Percentiles rank a stretch among this genome's conserved stretches.
phyloP scores from a whole-genome alignment of 2,797 vertebrate species.

The Protonibea diacanthus region DNA sequence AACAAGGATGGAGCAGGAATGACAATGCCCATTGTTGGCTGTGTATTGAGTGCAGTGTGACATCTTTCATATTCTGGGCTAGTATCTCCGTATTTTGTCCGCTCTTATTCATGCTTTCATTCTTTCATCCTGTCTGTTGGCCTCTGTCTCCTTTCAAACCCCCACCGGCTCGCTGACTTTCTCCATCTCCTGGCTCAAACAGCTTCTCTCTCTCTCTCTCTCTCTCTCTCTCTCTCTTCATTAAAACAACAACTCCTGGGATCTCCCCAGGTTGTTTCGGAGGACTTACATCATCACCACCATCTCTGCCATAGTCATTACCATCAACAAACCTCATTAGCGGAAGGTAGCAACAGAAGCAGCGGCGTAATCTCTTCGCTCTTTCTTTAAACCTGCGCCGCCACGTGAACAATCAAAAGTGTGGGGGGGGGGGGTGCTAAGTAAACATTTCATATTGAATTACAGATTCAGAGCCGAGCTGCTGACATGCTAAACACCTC shows the following conservation, averaged over 20 bases:
- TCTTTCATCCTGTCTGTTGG: slow-evolving; percentile 57
- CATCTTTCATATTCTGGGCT: slow-evolving; percentile 69
- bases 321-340: slow-evolving; percentile 75
- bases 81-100: slow-evolving; percentile 56
- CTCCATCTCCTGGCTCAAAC: slow-evolving; percentile 28
- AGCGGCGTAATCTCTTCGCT: slow-evolving; percentile 37
- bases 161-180: slow-evolving; percentile 15
- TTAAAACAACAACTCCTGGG: slow-evolving; percentile 76
- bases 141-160: slow-evolving; percentile 39
- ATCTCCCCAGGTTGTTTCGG: slow-evolving; percentile 80
- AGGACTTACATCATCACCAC: slow-evolving; percentile 81
- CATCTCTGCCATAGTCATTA: slow-evolving; percentile 71
- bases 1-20: slow-evolving; percentile 69
- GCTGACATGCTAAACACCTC: slow-evolving; percentile 71
- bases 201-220: slow-evolving; percentile 40
- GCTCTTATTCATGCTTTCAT: slow-evolving; percentile 62
- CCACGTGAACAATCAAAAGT: slow-evolving; percentile 59
- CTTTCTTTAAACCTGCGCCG: slow-evolving; percentile 50
- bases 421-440: slow-evolving; percentile 38
- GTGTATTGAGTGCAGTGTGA: slow-evolving; percentile 53
- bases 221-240: slow-evolving; percentile 54
- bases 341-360: slow-evolving; percentile 55
- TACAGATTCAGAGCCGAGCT: slow-evolving; percentile 52
- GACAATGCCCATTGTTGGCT: slow-evolving; percentile 71
- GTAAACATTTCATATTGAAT: slow-evolving; percentile 73